Percentiles rank a stretch among this genome's conserved stretches.
Conservation (phyloP, 2,797 vertebrate species). For the Columba guinea region DNA sequence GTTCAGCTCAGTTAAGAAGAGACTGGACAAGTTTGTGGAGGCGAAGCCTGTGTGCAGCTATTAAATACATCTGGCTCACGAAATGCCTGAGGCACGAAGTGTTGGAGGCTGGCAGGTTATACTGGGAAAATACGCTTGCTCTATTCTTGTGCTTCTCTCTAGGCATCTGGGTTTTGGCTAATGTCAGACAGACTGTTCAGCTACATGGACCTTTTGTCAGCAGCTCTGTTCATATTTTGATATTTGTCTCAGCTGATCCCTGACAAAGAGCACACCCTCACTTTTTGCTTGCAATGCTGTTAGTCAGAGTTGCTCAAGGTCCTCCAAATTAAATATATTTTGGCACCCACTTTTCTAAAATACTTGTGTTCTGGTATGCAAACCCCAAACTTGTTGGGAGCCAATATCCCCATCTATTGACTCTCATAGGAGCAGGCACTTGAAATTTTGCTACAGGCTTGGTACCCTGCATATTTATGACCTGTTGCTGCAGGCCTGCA, state of each 20-base stretch:
- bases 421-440: background rate
- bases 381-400: background rate
- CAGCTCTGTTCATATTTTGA: background rate
- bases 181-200: background rate
- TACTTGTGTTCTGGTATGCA: background rate
- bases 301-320: background rate
- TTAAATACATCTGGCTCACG: conserved; percentile 24
- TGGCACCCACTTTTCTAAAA: background rate
- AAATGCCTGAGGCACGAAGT: conserved; percentile 40
- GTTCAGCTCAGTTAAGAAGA: background rate
- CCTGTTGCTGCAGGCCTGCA: background rate
- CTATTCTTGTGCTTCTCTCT: conserved; percentile 6
- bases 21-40: background rate
- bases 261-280: background rate
- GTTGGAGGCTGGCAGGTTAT: conserved; percentile 7
- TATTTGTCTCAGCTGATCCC: background rate
- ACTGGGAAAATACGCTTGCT: background rate
- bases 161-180: conserved; percentile 1
- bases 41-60: background rate
- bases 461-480: background rate
- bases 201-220: background rate
- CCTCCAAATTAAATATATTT: background rate
- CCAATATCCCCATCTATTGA: background rate
- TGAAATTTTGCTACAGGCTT: background rate
- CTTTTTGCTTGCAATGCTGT: background rate